These are phyloP conservation scores for Burhinus oedicnemus DNA, from an alignment of 2,113 vertebrate species.

Conservation along the genomic window DNA sequence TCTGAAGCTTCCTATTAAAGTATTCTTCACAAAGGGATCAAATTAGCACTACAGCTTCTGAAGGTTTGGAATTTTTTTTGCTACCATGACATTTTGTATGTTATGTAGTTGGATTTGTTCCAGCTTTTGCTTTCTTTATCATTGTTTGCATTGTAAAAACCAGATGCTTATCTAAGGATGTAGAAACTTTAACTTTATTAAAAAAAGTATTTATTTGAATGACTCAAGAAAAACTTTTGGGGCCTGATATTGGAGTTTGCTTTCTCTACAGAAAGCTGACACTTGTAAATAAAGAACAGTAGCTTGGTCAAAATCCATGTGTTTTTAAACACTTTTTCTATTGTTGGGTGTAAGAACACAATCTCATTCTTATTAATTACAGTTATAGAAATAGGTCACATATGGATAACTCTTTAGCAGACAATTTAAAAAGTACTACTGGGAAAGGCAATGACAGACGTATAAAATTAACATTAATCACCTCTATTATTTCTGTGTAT, in stretches of 20 bases:
- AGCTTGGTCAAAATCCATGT: neutral
- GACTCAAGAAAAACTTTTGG: neutral
- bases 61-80: neutral
- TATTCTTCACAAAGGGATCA: neutral
- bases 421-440: neutral
- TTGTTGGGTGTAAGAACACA: neutral
- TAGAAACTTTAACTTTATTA: neutral
- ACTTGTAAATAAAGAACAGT: neutral
- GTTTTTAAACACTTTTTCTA: neutral
- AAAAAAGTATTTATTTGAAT: neutral
- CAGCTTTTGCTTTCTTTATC: slow-evolving; percentile 18
- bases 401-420: neutral
- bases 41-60: neutral
- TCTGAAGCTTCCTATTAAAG: slow-evolving; percentile 1
- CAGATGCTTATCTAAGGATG: neutral
- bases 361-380: neutral
- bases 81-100: slow-evolving; percentile 25
- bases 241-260: neutral
- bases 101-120: slow-evolving; percentile 4
- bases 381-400: neutral
- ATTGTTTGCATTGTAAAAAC: slow-evolving; percentile 1
- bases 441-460: neutral
- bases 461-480: neutral
- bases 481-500: neutral
- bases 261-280: neutral